Percentiles rank a stretch among this genome's conserved stretches.
phyloP scores from a whole-genome alignment of 2,888 invertebrate species.

The Meloe dianella region DNA sequence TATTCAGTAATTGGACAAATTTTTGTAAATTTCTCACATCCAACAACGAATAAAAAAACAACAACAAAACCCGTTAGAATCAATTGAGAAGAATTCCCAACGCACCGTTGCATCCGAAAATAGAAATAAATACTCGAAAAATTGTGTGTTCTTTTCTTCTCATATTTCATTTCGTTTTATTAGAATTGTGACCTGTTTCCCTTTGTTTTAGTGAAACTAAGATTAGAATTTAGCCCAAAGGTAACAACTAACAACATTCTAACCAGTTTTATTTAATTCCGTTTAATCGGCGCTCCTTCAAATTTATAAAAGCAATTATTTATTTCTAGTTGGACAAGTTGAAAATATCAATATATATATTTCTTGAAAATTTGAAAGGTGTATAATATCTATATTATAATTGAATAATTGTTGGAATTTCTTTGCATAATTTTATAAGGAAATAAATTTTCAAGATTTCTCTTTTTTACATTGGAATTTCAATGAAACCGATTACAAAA shows the following conservation, averaged over 20 bases:
- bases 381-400: too few relatives aligned
- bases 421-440: not conserved
- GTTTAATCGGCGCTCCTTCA: not conserved
- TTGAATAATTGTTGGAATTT: not conserved
- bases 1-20: not conserved
- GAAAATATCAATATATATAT: too few relatives aligned
- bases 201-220: not conserved
- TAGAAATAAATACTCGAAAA: conserved; percentile 1
- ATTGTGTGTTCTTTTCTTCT: not conserved
- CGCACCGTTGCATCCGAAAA: not conserved
- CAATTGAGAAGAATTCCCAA: not conserved
- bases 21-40: not conserved
- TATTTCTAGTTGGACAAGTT: too few relatives aligned
- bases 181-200: conserved; percentile 4
- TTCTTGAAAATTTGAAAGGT: not conserved
- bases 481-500: not conserved
- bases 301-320: not conserved
- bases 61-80: not conserved
- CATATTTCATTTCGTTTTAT: not conserved
- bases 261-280: conserved; percentile 1
- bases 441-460: not conserved
- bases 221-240: not conserved
- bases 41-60: not conserved
- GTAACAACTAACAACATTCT: not conserved
- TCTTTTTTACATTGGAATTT: not conserved